Evolutionary conservation across 2,797 vertebrate species (phyloP).

Genomic region (Aplochiton taeniatus): DNA sequence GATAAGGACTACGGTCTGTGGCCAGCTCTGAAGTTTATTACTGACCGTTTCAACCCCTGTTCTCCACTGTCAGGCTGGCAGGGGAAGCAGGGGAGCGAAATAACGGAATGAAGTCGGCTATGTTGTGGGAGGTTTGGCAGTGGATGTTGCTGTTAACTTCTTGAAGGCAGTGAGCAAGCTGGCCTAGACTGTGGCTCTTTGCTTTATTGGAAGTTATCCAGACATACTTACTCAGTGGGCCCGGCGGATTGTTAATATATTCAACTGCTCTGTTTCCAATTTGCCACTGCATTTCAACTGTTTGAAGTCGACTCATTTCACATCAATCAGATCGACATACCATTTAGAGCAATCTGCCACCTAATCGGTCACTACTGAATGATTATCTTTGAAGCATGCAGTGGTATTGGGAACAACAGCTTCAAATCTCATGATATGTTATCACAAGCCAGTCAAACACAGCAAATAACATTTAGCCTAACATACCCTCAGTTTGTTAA

Average conservation of each 20-base stretch:
- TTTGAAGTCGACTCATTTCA: constrained; percentile 26
- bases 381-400: constrained; percentile 36
- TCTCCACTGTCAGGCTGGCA: constrained; percentile 41
- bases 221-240: not conserved
- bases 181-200: constrained; percentile 27
- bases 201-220: constrained; percentile 12
- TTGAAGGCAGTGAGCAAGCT: constrained; percentile 11
- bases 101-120: constrained; percentile 20
- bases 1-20: constrained; percentile 37
- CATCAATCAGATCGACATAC: constrained; percentile 18
- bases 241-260: not conserved
- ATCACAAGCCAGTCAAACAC: no score
- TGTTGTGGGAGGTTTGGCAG: constrained; percentile 10
- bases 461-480: no score
- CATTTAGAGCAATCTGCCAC: not conserved
- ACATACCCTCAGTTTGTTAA: no score
- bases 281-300: not conserved
- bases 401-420: constrained; percentile 6
- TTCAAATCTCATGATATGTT: no score
- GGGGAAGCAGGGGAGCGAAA: constrained; percentile 43
- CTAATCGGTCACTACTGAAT: no score
- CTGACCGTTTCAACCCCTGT: constrained; percentile 29
- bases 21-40: constrained; percentile 51
- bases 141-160: constrained; percentile 34
- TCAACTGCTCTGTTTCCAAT: not conserved